Base-by-base conservation (phyloP, 23 tunicate genomes). In the Halocynthia roretzi region DNA sequence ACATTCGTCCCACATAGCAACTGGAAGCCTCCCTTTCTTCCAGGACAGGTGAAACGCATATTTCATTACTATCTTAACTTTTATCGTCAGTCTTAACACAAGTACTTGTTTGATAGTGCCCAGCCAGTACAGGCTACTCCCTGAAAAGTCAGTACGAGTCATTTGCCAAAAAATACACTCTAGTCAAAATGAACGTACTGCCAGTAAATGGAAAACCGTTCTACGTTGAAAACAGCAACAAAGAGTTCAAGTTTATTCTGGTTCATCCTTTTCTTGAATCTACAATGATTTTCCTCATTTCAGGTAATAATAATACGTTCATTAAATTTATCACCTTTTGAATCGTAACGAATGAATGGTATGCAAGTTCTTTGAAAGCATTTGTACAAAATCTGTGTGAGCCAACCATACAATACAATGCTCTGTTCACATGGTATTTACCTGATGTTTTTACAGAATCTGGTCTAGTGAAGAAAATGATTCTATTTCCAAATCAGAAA, bases 21-120 rank as follows among this genome's bases (percentile, higher is more conserved):
- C 5, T 40, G 19, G 31, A 48, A 65, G 22, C 9, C 70, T 10
- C 70, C 70, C n/a, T 10, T 65, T 8, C 19, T 65, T 10, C 70
- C 70, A 8, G 70, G 70, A 10, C 70, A 65, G 70, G 70, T 65
- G 4, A 58, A 58, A 15, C 15, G 63, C 17, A 58, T 58, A 58
- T 2, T 14, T 14, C 15, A 58, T 4, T n/a, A n/a, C 63, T 58
- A 58, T 58, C 4, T 58, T 58, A 40, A 11, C 19, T 65, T 0
- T 65, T 31, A 31, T 31, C 44, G 4, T 31, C 44, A 31, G 44
- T 31, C 44, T 31, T 31, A 31, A 31, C 44, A 31, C 4, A 31
- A 0, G 2, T 31, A 31, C 44, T 31, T 31, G 4, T 31, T 9
- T 65, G 22, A 20, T 48, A 65, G 70, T 65, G 70, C 19, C 70